A percentile compares a stretch with the other conserved stretches of the same genome.
Conservation (phyloP, 2,113 vertebrate species). For the Ammospiza nelsoni region DNA sequence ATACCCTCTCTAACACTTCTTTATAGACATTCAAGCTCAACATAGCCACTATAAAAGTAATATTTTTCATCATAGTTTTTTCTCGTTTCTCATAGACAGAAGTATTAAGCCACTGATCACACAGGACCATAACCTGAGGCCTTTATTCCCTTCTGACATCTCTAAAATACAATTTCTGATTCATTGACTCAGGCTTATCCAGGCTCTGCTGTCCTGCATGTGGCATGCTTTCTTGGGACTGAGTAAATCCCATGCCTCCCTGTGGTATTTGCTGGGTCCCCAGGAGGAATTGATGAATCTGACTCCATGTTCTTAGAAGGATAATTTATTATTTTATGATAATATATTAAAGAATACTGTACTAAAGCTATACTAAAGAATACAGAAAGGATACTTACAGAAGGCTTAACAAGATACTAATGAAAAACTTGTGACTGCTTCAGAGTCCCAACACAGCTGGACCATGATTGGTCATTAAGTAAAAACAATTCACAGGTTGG, state of each 20-base stretch:
- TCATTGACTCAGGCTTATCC: neutral
- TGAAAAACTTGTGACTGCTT: too few species aligned
- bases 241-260: neutral
- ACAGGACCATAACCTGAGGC: neutral
- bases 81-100: neutral
- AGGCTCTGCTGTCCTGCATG: neutral
- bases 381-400: too few species aligned
- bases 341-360: too few species aligned
- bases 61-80: neutral
- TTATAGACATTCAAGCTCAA: neutral
- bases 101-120: neutral
- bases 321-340: too few species aligned
- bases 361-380: too few species aligned
- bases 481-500: too few species aligned
- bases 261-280: too few species aligned
- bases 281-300: too few species aligned
- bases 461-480: too few species aligned
- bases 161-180: neutral
- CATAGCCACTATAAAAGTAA: neutral
- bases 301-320: too few species aligned
- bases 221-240: neutral
- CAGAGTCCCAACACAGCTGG: too few species aligned
- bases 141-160: neutral
- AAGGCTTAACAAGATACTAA: too few species aligned
- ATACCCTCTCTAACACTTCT: neutral